A percentile compares a stretch with the other conserved stretches of the same genome.
These are phyloP conservation scores for Schizopygopsis pylzovi DNA, from an alignment of 2,797 vertebrate genomes.

Conservation along the genomic window DNA sequence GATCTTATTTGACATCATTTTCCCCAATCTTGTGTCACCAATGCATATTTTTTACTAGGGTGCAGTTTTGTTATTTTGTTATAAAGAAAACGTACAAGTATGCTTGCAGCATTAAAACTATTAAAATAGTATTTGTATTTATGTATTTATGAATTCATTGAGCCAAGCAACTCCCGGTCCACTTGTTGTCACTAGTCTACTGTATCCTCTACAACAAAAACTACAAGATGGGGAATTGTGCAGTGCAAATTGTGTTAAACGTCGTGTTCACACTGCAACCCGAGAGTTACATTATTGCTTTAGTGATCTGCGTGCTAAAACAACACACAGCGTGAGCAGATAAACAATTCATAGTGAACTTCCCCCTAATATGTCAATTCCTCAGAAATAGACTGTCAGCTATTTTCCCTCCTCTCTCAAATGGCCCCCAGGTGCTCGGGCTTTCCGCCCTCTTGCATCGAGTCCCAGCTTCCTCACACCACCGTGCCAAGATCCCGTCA, in stretches of 20 bases:
- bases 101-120: no score
- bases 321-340: background rate
- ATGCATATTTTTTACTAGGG: background rate
- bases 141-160: no score
- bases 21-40: no score
- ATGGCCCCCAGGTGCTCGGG: slow-evolving; percentile 10
- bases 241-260: background rate
- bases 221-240: background rate
- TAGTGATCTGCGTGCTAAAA: background rate
- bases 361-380: background rate
- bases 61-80: background rate
- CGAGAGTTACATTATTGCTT: background rate
- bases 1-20: background rate
- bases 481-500: slow-evolving; percentile 20
- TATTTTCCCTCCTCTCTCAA: background rate
- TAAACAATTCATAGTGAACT: slow-evolving; percentile 12
- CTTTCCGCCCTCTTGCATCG: slow-evolving; percentile 8
- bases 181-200: background rate
- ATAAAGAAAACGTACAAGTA: no score
- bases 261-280: background rate
- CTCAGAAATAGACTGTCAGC: background rate
- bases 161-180: background rate
- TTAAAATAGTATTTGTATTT: no score
- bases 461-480: slow-evolving; percentile 62
- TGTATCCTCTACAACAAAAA: background rate